A percentile compares a stretch with the other conserved stretches of the same genome.
phyloP scores from a whole-genome alignment of 1,140 invertebrate genomes.

The Bathynomus jamesi region DNA sequence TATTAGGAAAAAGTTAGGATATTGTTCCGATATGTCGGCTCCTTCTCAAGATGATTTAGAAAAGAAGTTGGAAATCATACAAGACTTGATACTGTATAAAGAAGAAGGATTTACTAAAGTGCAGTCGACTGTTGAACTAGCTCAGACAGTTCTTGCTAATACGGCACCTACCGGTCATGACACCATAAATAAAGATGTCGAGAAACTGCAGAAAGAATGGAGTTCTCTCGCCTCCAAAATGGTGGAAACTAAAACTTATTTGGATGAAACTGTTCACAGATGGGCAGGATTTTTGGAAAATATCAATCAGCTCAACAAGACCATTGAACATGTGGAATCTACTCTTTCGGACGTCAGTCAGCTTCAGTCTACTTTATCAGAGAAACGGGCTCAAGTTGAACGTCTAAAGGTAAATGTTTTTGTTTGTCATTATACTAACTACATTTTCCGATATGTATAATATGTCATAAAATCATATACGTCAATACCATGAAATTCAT shows the following conservation, averaged over 20 bases:
- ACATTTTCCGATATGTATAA: too few species aligned
- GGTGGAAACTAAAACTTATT: conserved; percentile 73
- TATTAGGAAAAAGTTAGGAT: conserved; percentile 71
- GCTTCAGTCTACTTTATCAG: conserved; percentile 68
- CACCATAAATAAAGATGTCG: conserved; percentile 71
- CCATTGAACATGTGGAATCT: conserved; percentile 64
- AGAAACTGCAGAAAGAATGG: conserved; percentile 81
- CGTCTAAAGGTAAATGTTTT: conserved; percentile 57
- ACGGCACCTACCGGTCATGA: conserved; percentile 80
- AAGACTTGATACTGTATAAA: conserved; percentile 76
- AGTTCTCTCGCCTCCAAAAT: conserved; percentile 75
- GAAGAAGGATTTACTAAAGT: conserved; percentile 83
- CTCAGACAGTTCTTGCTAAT: conserved; percentile 84
- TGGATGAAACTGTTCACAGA: conserved; percentile 83
- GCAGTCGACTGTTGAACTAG: conserved; percentile 75
- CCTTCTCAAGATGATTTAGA: conserved; percentile 76
- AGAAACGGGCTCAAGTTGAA: conserved; percentile 76
- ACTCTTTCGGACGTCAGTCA: conserved; percentile 63
- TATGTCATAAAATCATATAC: too few species aligned
- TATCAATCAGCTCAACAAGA: conserved; percentile 74
- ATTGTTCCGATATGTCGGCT: conserved; percentile 70
- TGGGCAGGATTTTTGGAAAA: conserved; percentile 82
- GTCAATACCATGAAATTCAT: too few species aligned
- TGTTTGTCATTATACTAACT: too few species aligned
- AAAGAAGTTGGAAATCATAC: conserved; percentile 70